Evolutionary conservation across 37 sponge, comb jelly and placozoan species (phyloP).

Genomic region (Petrosia ficiformis): DNA sequence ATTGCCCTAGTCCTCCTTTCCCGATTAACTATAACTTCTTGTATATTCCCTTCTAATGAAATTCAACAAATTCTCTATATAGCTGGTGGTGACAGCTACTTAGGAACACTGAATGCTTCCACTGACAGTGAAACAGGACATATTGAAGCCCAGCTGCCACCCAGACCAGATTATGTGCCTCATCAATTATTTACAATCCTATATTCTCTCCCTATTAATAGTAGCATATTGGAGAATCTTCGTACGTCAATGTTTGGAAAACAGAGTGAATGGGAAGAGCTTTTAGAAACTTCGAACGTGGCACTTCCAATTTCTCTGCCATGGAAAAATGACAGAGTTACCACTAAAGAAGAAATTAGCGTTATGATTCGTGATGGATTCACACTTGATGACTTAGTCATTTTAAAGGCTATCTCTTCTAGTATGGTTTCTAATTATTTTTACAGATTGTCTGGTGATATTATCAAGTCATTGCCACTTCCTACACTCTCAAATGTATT

Average conservation of each 20-base stretch:
- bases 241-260: neutral
- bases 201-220: neutral
- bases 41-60: neutral
- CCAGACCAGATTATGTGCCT: neutral
- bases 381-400: constrained; percentile 38
- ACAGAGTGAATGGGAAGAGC: neutral
- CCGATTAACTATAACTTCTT: too few relatives aligned
- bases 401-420: constrained; percentile 7
- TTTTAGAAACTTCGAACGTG: neutral
- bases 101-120: neutral
- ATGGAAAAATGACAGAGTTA: constrained; percentile 3
- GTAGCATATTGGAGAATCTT: constrained; percentile 31
- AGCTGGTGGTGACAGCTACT: neutral
- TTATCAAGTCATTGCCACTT: constrained; percentile 4
- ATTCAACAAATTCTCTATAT: neutral
- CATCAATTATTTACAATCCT: neutral
- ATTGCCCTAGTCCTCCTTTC: too few relatives aligned
- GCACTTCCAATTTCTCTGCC: constrained; percentile 7
- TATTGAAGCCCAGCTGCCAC: neutral
- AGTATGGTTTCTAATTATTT: neutral
- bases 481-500: constrained; percentile 14
- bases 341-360: neutral
- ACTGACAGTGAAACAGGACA: neutral
- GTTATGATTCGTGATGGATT: too few relatives aligned
- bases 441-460: neutral